phyloP scores from a whole-genome alignment of 1,140 invertebrate species.

The Ostrea edulis region DNA sequence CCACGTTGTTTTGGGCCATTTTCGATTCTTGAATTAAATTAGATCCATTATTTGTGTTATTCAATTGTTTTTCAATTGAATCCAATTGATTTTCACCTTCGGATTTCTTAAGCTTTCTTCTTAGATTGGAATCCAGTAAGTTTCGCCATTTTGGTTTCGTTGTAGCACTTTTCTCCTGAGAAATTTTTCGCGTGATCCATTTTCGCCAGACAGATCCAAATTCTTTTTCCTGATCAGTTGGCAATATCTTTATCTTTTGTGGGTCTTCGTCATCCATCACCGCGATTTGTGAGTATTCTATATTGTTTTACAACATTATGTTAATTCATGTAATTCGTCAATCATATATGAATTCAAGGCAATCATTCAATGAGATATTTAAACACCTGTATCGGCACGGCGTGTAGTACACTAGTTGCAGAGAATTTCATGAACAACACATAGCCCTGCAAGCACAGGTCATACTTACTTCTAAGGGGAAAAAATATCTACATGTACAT shows the following conservation, averaged over 20 bases:
- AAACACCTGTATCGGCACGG: background rate
- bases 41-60: background rate
- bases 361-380: background rate
- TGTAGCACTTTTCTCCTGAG: background rate
- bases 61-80: background rate
- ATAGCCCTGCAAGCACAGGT: background rate
- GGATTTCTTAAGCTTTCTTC: background rate
- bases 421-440: background rate
- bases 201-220: constrained; percentile 30
- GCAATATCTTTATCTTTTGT: constrained; percentile 8
- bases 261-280: constrained; percentile 26
- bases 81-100: background rate
- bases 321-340: constrained; percentile 23
- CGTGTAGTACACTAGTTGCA: background rate
- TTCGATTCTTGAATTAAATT: background rate
- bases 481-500: constrained; percentile 1
- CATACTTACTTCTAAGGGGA: background rate
- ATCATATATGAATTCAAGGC: background rate
- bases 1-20: background rate
- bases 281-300: constrained; percentile 16
- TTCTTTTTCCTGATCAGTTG: constrained; percentile 33
- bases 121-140: background rate
- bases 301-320: constrained; percentile 36
- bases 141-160: background rate
- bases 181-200: constrained; percentile 31